Evolutionary conservation across 2,797 vertebrate species (phyloP).

Genomic region (Aselliscus stoliczkanus): DNA sequence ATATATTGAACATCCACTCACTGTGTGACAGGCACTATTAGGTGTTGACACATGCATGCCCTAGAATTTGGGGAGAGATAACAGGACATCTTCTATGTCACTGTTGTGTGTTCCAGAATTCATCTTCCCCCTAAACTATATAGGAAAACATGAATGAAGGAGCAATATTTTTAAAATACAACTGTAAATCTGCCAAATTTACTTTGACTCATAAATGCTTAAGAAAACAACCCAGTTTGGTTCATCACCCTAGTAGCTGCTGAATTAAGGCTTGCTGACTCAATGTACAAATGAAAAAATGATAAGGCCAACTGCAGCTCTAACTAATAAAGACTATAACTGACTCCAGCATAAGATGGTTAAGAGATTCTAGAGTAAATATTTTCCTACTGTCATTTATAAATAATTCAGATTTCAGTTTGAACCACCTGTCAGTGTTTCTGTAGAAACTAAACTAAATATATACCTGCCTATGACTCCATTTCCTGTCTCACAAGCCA

Average conservation of each 20-base stretch:
- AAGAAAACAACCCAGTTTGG: neutral
- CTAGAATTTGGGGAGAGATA: neutral
- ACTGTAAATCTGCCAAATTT: neutral
- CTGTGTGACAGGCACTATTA: neutral
- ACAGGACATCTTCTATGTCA: neutral
- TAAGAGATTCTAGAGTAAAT: conserved; percentile 42
- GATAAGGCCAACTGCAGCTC: neutral
- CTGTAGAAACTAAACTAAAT: neutral
- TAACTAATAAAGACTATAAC: conserved; percentile 24
- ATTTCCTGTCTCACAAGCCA: neutral
- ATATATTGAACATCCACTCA: neutral
- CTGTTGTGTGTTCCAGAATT: neutral
- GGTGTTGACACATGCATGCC: neutral
- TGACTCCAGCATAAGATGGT: neutral
- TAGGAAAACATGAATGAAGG: neutral
- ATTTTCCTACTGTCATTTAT: conserved; percentile 38
- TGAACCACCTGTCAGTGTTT: conserved; percentile 30
- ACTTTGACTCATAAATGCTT: neutral
- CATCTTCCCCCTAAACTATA: neutral
- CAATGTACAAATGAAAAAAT: neutral
- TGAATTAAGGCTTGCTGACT: neutral
- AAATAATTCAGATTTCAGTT: conserved; percentile 59
- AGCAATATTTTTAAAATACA: neutral
- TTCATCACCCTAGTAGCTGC: neutral
- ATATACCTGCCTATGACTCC: neutral